Base-by-base conservation (phyloP, 2,888 invertebrate species). In the Pecten maximus region DNA sequence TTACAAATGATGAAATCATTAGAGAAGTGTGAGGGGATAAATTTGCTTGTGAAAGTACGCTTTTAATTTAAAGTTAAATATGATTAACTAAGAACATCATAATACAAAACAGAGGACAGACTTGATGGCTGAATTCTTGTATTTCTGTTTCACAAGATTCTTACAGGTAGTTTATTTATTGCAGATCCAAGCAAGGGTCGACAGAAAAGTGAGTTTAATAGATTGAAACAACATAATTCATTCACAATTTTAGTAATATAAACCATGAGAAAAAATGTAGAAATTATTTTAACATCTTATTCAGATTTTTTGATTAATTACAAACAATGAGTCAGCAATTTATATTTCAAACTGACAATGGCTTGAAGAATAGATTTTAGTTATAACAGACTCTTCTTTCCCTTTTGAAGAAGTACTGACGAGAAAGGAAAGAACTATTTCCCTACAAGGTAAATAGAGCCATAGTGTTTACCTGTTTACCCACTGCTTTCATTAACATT, bases 371-470 rank as follows among this genome's bases (percentile, higher is more conserved):
- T 28, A 28, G 50, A n/a, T 74, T 74, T 74, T 74, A 74, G 23
- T 74, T 74, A 35, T 74, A 74, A 74, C 28, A 28, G 28, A 74
- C 74, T 74, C 74, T 74, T 74, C 35, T 74, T 74, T 74, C 74
- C 74, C 35, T 74, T 74, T 74, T 74, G 35, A 74, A 74, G 74
- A 74, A 74, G 74, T 74, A 74, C 74, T 28, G 74, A 74, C 74
- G 74, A 74, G 74, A 74, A 74, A 74, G 74, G 74, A 74, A 74
- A 74, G 74, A 74, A 74, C 74, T 74, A 74, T 74, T 74, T 74
- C 35, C 74, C 74, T 23, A 74, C 74, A 19, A 74, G 74, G 74
- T 74, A 74, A 74, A 74, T 74, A 54, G 19, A 74, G 74, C 35
- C 28, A 2, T 74, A 74, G 74, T n/a, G n/a, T n/a, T n/a, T n/a